Conservation (phyloP, 2,797 vertebrate genomes). For the Sebastes trivittatus region DNA sequence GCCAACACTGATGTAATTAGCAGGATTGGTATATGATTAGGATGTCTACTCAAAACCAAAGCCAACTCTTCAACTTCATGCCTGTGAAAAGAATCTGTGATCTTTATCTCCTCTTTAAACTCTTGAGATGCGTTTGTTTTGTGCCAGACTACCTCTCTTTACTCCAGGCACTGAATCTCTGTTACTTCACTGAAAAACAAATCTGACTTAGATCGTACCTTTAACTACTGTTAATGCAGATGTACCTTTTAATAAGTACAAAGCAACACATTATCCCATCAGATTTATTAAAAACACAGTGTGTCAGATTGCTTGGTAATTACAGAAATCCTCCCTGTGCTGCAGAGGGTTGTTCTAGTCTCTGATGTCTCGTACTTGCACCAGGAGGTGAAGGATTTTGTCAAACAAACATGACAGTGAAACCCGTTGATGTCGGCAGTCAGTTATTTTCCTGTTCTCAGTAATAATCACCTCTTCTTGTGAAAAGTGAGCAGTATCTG, state of each 20-base stretch:
- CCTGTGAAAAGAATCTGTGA: conserved; percentile 54
- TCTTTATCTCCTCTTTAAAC: conserved; percentile 29
- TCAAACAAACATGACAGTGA: neutral
- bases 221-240: conserved; percentile 41
- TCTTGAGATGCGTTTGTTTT: conserved; percentile 49
- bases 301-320: neutral
- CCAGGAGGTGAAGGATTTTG: neutral
- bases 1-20: conserved; percentile 50
- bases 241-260: conserved; percentile 19
- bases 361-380: neutral
- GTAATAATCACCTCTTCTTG: conserved; percentile 19
- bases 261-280: conserved; percentile 1
- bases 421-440: conserved; percentile 17
- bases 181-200: conserved; percentile 37
- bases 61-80: conserved; percentile 51
- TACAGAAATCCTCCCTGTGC: neutral
- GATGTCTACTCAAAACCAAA: conserved; percentile 65
- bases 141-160: conserved; percentile 79
- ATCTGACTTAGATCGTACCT: neutral
- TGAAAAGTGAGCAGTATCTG: conserved; percentile 30
- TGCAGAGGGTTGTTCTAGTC: neutral
- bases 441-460: conserved; percentile 28
- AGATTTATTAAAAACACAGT: neutral
- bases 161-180: conserved; percentile 56
- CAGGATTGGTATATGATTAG: conserved; percentile 27